Evolutionary conservation across 2,797 vertebrate genomes (phyloP), one percentile per base, ranked within the genome.

Genomic region (Spinus olivaceus): DNA sequence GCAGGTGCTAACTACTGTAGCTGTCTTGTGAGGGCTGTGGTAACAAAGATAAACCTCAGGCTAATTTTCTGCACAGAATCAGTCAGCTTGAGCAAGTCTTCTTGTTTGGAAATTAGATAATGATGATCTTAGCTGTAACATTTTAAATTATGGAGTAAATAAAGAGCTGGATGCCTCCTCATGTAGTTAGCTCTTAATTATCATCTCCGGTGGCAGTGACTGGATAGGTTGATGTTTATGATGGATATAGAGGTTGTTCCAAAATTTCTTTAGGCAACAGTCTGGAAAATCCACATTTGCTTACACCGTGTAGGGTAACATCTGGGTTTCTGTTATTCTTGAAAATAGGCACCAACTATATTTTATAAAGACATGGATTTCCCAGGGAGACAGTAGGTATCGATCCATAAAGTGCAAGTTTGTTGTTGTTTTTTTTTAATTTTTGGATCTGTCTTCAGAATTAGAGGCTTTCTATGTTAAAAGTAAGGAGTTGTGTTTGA

Each of bases 61-160:
- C 93, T 92, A 74, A 71, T 67, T 92, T 86, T 77, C 61, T 85
- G 91, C 96, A 60, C n/a, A 92, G 51, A 90, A 81, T 83, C 74
- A 70, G 63, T 67, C 74, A 82, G 51, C 32, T 63, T 86, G 69
- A 96, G 54, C 0, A 4, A 93, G 70, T 23, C 33, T 20, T 94
- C 86, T 84, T 94, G 85, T 77, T 87, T 94, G 94, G 96, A 96
- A 93, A 84, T 49, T 67, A 69, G 53, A 44, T 93, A 88, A 95
- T 4, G 6, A 90, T 87, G 66, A 67, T 90, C 66, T 90, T 84
- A 92, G 69, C 90, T 87, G 69, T 71, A 95, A 47, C 32, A 6
- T 53, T 96, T 95, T 88, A 92, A 97, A 95, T 96, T 66, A 84
- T 61, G 30, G 65, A 85, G 91, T 73, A 91, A 91, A 73, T 94